Percentiles rank a stretch among this genome's conserved stretches.
Evolutionary conservation across 2,888 invertebrate genomes (phyloP).

Genomic region (Xiphydria camelus): DNA sequence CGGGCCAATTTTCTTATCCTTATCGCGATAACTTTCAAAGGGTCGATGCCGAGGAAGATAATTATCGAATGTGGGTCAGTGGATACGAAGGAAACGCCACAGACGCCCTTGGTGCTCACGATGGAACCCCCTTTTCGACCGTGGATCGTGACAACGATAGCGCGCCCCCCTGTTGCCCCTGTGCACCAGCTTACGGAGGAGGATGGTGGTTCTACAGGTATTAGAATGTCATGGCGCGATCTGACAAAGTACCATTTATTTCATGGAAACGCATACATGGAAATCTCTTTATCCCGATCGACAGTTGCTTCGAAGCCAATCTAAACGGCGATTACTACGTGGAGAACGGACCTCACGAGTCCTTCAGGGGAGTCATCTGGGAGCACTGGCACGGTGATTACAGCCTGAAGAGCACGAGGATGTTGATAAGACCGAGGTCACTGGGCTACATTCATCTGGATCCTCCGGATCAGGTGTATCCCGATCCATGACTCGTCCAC

Average conservation of each 20-base stretch:
- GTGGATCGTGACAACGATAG: constrained; percentile 60
- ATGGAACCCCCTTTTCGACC: constrained; percentile 60
- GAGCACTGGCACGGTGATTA: constrained; percentile 64
- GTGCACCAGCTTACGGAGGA: constrained; percentile 62
- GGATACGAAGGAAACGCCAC: constrained; percentile 61
- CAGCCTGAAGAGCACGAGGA: constrained; percentile 60
- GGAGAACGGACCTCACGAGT: constrained; percentile 58
- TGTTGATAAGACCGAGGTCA: constrained; percentile 57
- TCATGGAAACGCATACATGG: too few relatives aligned
- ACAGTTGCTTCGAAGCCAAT: constrained; percentile 64
- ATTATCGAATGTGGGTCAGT: constrained; percentile 58
- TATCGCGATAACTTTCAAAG: constrained; percentile 4
- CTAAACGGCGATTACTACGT: constrained; percentile 62
- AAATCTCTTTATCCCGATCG: too few relatives aligned
- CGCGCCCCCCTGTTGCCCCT: constrained; percentile 60
- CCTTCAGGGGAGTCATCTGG: constrained; percentile 64
- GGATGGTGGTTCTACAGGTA: constrained; percentile 68
- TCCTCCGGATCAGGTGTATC: constrained; percentile 12
- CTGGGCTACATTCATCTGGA: constrained; percentile 9
- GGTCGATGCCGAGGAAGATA: constrained; percentile 55
- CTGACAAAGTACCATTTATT: too few relatives aligned
- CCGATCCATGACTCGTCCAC: constrained; percentile 12
- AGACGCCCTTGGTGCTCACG: constrained; percentile 62
- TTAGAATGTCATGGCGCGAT: neutral
- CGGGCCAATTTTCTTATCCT: neutral